Percentiles rank a stretch among this genome's conserved stretches.
Conservation (phyloP, 2,797 vertebrate genomes). For the Pogonophryne albipinna region DNA sequence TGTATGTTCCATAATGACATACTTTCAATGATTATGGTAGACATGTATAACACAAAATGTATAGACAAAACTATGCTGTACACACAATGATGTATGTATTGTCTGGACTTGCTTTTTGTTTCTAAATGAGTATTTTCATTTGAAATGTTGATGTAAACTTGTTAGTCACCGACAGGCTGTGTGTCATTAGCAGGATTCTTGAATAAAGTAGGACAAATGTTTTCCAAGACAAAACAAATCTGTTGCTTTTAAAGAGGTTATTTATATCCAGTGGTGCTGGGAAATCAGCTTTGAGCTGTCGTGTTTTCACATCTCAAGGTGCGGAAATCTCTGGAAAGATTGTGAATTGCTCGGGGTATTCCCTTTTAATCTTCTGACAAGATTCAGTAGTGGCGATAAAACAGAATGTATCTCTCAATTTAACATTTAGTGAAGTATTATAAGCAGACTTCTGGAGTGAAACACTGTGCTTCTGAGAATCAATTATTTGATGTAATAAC, state of each 20-base stretch:
- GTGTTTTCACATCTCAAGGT: constrained; percentile 10
- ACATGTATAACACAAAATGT: not conserved
- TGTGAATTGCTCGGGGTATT: not conserved
- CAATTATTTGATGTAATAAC: not conserved
- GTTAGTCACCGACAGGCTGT: not conserved
- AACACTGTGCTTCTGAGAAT: not conserved
- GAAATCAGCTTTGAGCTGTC: constrained; percentile 6
- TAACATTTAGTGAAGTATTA: constrained; percentile 13
- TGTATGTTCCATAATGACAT: not conserved
- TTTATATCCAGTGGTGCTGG: not conserved
- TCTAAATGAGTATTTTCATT: not conserved
- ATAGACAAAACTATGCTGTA: not conserved
- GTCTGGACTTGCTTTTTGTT: not conserved
- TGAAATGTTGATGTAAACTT: not conserved
- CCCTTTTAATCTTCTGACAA: constrained; percentile 13
- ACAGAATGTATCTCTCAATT: constrained; percentile 4
- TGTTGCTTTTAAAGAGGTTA: not conserved
- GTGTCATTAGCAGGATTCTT: constrained; percentile 2
- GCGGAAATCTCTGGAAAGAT: constrained; percentile 9
- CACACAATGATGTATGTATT: not conserved
- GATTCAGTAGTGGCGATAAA: not conserved
- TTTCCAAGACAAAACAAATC: not conserved
- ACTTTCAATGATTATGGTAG: not conserved
- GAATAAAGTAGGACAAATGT: not conserved
- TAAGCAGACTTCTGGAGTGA: not conserved